Percentiles rank a stretch among this genome's conserved stretches.
These are phyloP conservation scores for Drosophila lacertosa DNA, from an alignment of 1,140 invertebrate genomes.

Conservation along the genomic window DNA sequence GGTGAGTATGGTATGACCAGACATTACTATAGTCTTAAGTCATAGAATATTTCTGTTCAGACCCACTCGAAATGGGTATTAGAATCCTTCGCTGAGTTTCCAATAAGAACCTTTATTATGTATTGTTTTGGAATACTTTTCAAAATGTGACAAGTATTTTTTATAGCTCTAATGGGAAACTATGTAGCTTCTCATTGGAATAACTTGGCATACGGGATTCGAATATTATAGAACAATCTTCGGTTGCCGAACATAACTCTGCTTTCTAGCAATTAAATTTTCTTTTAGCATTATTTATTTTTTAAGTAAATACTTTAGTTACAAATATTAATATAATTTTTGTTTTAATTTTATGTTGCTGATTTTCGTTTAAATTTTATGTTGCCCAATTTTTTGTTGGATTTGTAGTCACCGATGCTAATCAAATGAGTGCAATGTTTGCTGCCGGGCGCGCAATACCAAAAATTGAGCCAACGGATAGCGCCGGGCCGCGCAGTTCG, in stretches of 20 bases:
- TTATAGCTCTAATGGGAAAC: too few species aligned
- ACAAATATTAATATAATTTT: not conserved
- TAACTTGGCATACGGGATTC: too few species aligned
- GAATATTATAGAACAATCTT: too few species aligned
- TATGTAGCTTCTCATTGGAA: too few species aligned
- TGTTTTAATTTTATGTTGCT: conserved; percentile 15
- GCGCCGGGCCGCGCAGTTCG: conserved; percentile 67
- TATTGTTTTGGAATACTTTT: too few species aligned
- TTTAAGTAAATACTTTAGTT: not conserved
- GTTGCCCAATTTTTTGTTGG: conserved; percentile 41
- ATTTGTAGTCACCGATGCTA: conserved; percentile 83
- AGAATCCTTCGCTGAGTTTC: too few species aligned
- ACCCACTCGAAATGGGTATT: too few species aligned
- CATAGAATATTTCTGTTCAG: too few species aligned
- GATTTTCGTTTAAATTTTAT: conserved; percentile 33
- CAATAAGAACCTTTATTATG: too few species aligned
- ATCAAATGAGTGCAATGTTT: conserved; percentile 85
- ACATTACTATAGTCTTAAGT: not conserved
- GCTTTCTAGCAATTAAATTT: not conserved
- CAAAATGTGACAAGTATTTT: too few species aligned
- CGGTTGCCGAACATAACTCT: not conserved
- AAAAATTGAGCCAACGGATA: conserved; percentile 84
- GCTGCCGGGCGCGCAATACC: conserved; percentile 84
- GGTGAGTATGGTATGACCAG: conserved; percentile 61
- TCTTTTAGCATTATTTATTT: conserved; percentile 7